Base-by-base conservation (phyloP, 2,113 vertebrate species). In the Capreolus pygargus region DNA sequence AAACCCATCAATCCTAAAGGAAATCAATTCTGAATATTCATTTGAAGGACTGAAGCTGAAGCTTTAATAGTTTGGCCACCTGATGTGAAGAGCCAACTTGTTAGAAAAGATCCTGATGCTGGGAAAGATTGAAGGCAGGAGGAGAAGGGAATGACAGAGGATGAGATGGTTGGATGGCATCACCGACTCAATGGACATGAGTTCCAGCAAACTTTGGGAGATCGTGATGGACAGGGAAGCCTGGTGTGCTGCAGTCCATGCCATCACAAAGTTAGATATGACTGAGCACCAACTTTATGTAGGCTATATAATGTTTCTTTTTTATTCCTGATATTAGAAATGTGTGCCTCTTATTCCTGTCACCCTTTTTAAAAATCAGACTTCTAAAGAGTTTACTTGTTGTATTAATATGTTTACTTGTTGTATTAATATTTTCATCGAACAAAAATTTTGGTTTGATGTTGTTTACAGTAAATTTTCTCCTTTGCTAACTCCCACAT, bases 261-360 rank as follows among this genome's bases (percentile, higher is more conserved):
- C 67, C 2, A 0, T 70, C 1, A 0, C 19, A 70, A 70, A 70
- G n/a, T 70, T 70, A 12, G 19, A 70, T 39, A 70, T 0, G 1
- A 70, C n/a, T 70, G 67, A 70, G n/a, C 67, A 70, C 12, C 36
- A 39, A 39, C 67, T 70, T 70, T 64, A 39, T 61, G 1, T 45
- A 45, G 7, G 3, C 12, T 84, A 61, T 14, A n/a, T 43, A 23
- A 19, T 54, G 19, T 28, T 81, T 64, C 50, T 55, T 78, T 86
- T 93, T 76, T 19, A 61, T 85, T 70, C 15, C 15, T 30, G 2
- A 90, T 81, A n/a, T 14, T 52, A 91, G 47, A 94, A 70, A 81
- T 43, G 7, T 86, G 33, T 92, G 3, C 14, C 39, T 57, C 21
- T 1, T 25, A 4, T 55, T 3, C 25, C 5, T 81, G 3, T 14